phyloP scores from a whole-genome alignment of 2,113 vertebrate genomes.

The Connochaetes taurinus region DNA sequence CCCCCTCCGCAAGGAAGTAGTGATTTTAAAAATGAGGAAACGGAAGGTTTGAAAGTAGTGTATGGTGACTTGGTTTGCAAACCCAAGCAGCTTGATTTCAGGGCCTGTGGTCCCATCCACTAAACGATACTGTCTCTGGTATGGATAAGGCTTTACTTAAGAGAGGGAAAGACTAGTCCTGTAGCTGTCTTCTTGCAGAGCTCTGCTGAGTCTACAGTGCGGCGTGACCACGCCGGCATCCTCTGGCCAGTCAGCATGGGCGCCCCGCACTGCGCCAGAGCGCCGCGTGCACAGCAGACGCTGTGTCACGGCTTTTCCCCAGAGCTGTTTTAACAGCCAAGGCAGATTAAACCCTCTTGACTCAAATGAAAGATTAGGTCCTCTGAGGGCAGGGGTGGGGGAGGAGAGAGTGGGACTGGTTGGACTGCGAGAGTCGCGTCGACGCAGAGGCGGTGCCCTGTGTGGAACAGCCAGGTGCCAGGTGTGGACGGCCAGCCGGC shows the following conservation, averaged over 20 bases:
- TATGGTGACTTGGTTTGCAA: neutral
- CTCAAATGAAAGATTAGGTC: neutral
- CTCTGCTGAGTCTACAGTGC: neutral
- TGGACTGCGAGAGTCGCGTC: neutral
- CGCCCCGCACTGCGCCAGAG: neutral
- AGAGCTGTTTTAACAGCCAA: neutral
- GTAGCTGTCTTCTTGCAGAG: neutral
- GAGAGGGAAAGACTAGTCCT: neutral
- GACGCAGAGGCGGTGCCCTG: fast-evolving
- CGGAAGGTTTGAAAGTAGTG: neutral
- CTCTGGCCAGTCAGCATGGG: neutral
- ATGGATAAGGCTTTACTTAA: neutral
- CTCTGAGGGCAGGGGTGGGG: neutral
- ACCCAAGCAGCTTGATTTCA: neutral
- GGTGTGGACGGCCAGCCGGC: fast-evolving
- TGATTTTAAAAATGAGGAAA: neutral
- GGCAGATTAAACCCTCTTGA: neutral
- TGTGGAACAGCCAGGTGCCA: fast-evolving
- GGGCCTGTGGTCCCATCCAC: neutral
- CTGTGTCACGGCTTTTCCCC: neutral
- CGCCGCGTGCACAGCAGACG: neutral
- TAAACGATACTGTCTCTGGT: neutral
- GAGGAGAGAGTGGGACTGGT: neutral
- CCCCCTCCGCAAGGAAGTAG: neutral
- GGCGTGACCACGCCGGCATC: neutral